phyloP scores from a whole-genome alignment of 2,888 invertebrate species.

The Drosophila kanekoi region DNA sequence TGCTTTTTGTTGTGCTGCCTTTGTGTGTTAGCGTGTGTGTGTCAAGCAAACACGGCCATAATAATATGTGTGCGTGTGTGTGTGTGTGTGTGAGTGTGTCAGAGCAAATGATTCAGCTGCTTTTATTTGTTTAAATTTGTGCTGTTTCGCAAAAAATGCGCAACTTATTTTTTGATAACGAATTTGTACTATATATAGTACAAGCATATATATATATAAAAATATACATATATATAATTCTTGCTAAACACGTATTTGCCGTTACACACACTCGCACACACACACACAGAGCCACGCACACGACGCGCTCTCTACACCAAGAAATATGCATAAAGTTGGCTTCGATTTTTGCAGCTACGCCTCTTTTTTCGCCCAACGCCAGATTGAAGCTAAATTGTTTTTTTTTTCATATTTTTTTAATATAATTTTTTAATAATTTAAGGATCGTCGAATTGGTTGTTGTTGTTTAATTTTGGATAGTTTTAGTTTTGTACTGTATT shows the following conservation, averaged over 20 bases:
- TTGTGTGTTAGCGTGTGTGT: conserved; percentile 2
- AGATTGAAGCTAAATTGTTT: conserved; percentile 17
- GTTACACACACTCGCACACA: conserved; percentile 9
- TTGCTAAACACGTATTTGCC: conserved; percentile 21
- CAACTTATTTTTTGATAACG: not conserved
- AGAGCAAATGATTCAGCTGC: not conserved
- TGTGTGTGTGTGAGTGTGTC: conserved; percentile 13
- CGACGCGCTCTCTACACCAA: conserved; percentile 69
- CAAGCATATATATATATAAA: conserved; percentile 3
- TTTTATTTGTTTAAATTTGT: not conserved
- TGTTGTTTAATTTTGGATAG: conserved; percentile 19
- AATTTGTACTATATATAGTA: no score
- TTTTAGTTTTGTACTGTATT: conserved; percentile 28
- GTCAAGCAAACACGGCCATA: conserved; percentile 24
- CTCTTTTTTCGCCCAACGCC: conserved; percentile 46
- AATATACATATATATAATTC: conserved; percentile 16
- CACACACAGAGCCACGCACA: conserved; percentile 35
- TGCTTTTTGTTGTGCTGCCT: conserved; percentile 23
- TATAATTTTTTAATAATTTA: conserved; percentile 9
- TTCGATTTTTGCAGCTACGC: conserved; percentile 70
- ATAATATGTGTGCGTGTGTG: conserved; percentile 3
- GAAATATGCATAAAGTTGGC: conserved; percentile 68
- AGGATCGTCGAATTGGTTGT: conserved; percentile 5
- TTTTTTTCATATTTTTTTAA: not conserved
- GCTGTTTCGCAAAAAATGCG: not conserved